Conservation (phyloP, 2,113 vertebrate genomes). For the Datnioides undecimradiatus region DNA sequence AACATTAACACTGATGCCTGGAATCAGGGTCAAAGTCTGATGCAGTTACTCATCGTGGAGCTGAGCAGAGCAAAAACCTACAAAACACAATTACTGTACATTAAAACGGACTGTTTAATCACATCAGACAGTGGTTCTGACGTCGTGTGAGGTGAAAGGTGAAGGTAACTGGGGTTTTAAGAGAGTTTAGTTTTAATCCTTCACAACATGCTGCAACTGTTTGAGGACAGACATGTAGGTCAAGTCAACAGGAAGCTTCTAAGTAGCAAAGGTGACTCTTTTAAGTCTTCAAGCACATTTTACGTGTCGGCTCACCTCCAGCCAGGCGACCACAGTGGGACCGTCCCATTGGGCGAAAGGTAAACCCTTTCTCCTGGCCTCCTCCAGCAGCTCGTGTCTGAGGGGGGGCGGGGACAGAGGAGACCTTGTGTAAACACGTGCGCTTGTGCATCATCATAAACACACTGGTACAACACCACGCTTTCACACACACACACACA, state of each 20-base stretch:
- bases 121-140: background rate
- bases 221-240: background rate
- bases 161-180: background rate
- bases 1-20: background rate
- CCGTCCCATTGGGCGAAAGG: constrained; percentile 99
- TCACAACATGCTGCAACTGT: background rate
- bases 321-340: constrained; percentile 96
- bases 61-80: background rate
- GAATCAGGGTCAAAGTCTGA: background rate
- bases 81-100: background rate
- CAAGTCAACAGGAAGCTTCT: background rate
- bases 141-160: too few species aligned
- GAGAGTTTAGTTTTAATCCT: background rate
- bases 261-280: background rate
- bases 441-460: background rate
- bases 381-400: constrained; percentile 98
- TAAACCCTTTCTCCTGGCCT: constrained; percentile 96
- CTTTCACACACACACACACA: too few species aligned
- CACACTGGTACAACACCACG: constrained; percentile 21
- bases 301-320: constrained; percentile 93
- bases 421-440: constrained; percentile 36
- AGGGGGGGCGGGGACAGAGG: constrained; percentile 57
- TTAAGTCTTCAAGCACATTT: background rate
- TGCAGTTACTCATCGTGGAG: background rate
- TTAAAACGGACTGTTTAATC: background rate